These are phyloP conservation scores for Hippolais icterina DNA, from an alignment of 2,113 vertebrate genomes.

Conservation along the genomic window DNA sequence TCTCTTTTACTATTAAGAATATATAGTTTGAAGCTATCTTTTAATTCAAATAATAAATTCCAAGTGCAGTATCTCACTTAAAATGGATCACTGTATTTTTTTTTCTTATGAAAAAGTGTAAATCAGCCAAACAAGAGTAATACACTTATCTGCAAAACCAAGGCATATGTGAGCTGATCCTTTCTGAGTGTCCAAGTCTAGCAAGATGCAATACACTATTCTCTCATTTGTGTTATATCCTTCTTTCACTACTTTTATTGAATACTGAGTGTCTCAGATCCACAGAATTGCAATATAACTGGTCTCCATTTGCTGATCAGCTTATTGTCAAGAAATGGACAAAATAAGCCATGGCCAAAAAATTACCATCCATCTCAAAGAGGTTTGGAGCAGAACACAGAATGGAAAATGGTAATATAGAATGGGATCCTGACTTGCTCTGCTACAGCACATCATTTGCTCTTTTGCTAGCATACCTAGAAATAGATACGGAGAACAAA, in stretches of 20 bases:
- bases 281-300: not conserved
- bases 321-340: not conserved
- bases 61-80: not conserved
- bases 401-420: not conserved
- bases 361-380: not conserved
- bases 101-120: not conserved
- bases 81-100: not conserved
- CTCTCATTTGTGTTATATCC: not conserved
- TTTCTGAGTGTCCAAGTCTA: not conserved
- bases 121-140: not conserved
- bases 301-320: not conserved
- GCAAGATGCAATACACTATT: not conserved
- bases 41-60: not conserved
- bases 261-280: not conserved
- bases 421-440: not conserved
- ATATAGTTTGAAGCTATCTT: not conserved
- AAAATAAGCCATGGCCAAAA: not conserved
- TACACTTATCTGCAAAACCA: not conserved
- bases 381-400: not conserved
- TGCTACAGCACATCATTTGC: not conserved
- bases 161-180: not conserved
- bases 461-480: slow-evolving; percentile 20
- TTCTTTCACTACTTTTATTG: not conserved
- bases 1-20: not conserved
- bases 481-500: slow-evolving; percentile 14